Conservation (phyloP, 2,797 vertebrate species). For the Lagocephalus sceleratus region DNA sequence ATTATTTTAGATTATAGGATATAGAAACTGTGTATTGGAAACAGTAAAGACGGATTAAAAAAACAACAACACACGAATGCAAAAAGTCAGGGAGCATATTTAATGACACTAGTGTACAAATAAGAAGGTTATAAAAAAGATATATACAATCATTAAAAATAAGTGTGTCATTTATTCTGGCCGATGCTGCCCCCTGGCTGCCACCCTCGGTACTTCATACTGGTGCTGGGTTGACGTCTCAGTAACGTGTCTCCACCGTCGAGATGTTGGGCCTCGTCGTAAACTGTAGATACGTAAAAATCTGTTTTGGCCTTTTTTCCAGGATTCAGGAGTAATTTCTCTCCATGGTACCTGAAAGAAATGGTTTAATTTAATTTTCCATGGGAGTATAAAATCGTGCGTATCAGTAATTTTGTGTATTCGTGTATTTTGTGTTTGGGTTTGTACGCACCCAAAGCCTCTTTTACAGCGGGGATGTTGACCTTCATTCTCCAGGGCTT, state of each 20-base stretch:
- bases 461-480: constrained; percentile 92
- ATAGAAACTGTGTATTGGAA: not conserved
- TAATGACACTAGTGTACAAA: constrained; percentile 21
- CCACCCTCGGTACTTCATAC: constrained; percentile 86
- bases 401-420: not conserved
- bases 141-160: not conserved
- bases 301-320: constrained; percentile 77
- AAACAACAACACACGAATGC: not conserved
- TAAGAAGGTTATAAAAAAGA: not conserved
- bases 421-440: not conserved
- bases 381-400: not conserved
- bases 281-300: constrained; percentile 85
- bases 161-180: constrained; percentile 47
- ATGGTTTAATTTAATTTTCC: not conserved
- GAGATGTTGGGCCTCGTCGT: constrained; percentile 83
- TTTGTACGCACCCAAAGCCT: constrained; percentile 87
- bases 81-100: constrained; percentile 5
- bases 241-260: constrained; percentile 83
- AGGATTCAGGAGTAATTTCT: constrained; percentile 81
- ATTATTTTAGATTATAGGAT: not conserved
- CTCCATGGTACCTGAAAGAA: constrained; percentile 87
- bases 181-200: constrained; percentile 61
- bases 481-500: constrained; percentile 89
- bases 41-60: not conserved
- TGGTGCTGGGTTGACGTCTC: constrained; percentile 81